Conservation (phyloP, 2,113 vertebrate genomes). For the Gnathonemus longibarbis region DNA sequence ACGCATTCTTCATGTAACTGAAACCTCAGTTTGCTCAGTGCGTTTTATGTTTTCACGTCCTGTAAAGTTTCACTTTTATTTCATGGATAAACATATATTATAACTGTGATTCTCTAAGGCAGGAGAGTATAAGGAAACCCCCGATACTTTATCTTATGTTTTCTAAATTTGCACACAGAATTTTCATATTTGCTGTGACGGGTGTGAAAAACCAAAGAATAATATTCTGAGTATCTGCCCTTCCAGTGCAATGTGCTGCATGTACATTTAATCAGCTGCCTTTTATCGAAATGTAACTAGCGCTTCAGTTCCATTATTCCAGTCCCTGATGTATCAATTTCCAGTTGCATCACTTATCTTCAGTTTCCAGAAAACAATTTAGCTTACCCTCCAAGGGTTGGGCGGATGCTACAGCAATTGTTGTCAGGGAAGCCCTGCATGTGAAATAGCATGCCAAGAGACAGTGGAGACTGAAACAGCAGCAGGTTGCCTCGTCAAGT, state of each 20-base stretch:
- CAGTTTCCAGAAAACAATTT: conserved; percentile 40
- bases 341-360: conserved; percentile 37
- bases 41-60: background rate
- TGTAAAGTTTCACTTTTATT: background rate
- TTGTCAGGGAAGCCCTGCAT: background rate
- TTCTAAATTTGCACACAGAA: background rate
- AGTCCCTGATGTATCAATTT: conserved; percentile 27
- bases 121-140: background rate
- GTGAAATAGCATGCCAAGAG: conserved; percentile 33
- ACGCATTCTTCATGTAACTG: background rate
- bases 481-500: background rate
- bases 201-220: background rate
- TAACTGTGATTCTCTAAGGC: background rate
- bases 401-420: background rate
- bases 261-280: background rate
- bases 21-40: background rate
- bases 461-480: background rate
- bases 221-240: background rate
- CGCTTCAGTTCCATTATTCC: background rate
- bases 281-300: background rate
- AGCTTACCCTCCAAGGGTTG: conserved; percentile 16
- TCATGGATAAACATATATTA: background rate
- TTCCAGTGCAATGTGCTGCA: background rate
- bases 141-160: background rate
- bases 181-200: background rate